phyloP scores from a whole-genome alignment of 1,140 invertebrate species.

The Pseudoatta argentina region DNA sequence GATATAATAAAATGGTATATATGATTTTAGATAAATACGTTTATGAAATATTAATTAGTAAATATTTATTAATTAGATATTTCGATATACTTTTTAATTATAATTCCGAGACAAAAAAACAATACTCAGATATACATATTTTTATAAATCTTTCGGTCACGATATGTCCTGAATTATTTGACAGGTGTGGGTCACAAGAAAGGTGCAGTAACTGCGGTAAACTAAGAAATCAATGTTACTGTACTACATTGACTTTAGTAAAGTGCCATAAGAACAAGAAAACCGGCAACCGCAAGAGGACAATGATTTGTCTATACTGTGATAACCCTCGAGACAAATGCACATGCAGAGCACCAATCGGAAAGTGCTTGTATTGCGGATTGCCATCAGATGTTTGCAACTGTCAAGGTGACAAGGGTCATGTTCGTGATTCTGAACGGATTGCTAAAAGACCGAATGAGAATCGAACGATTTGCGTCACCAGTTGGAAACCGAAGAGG shows the following conservation, averaged over 20 bases:
- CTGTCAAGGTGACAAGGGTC: conserved; percentile 52
- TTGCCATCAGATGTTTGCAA: conserved; percentile 67
- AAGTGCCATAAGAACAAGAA: background rate
- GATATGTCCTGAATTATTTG: background rate
- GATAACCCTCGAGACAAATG: conserved; percentile 71
- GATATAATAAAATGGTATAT: too few relatives aligned
- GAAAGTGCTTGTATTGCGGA: conserved; percentile 69
- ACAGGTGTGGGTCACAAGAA: conserved; percentile 17
- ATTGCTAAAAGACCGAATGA: conserved; percentile 35
- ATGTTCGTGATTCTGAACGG: conserved; percentile 29
- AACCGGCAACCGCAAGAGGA: conserved; percentile 14
- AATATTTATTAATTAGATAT: conserved; percentile 10
- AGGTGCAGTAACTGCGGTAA: conserved; percentile 22
- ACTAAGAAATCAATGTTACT: conserved; percentile 21
- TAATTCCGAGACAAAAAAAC: background rate
- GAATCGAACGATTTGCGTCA: conserved; percentile 68
- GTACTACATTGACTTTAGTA: background rate
- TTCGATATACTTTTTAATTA: background rate
- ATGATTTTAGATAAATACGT: background rate
- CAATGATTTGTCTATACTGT: conserved; percentile 75
- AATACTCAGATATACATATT: background rate
- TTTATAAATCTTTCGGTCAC: background rate
- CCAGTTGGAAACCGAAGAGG: conserved; percentile 72
- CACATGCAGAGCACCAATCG: conserved; percentile 66
- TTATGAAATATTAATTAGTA: conserved; percentile 1